Evolutionary conservation across 1,140 invertebrate species (phyloP).

Genomic region (Heliconius hewitsoni): DNA sequence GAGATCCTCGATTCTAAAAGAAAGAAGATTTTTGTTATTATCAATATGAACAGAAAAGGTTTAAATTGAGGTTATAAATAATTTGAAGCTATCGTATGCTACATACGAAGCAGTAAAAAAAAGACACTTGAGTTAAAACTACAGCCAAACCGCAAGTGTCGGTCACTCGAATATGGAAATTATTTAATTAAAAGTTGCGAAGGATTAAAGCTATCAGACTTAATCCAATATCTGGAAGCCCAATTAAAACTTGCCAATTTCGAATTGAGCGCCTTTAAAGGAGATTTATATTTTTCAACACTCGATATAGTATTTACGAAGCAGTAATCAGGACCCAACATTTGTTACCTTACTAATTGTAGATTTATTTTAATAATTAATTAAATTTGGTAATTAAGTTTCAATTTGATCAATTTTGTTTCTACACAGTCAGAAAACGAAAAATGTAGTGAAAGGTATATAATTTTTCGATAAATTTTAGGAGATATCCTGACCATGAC

Average conservation of each 20-base stretch:
- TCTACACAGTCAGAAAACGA: neutral
- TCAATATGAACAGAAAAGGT: no score
- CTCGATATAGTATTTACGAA: neutral
- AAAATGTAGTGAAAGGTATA: no score
- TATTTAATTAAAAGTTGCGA: slow-evolving; percentile 18
- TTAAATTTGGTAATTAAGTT: no score
- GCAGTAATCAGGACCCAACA: no score
- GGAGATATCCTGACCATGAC: no score
- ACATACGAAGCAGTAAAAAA: neutral
- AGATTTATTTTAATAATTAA: no score
- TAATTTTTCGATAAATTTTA: no score
- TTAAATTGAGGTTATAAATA: no score
- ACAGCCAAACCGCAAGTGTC: neutral
- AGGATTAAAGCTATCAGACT: neutral
- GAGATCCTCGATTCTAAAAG: slow-evolving; percentile 16
- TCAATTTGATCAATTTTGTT: neutral
- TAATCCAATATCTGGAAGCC: slow-evolving; percentile 15
- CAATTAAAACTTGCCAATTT: slow-evolving; percentile 17
- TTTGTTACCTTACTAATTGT: no score
- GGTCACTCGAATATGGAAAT: slow-evolving; percentile 5
- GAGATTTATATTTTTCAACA: neutral
- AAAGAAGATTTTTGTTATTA: neutral
- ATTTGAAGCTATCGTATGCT: neutral
- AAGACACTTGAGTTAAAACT: neutral
- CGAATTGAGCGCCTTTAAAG: neutral